Evolutionary conservation across 2,113 vertebrate genomes (phyloP).

Genomic region (Oryctolagus cuniculus): mOryCun1.1 NC_091435.1:103375001-103375500

Average conservation of each 20-base stretch:
- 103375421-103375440: conserved; percentile 61
- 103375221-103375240: neutral
- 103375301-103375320: conserved; percentile 33
- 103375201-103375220: neutral
- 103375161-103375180: neutral
- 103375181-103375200: neutral
- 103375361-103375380: conserved; percentile 55
- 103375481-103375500: conserved; percentile 55
- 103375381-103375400: neutral
- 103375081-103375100: fast-evolving
- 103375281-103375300: neutral
- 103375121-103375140: neutral
- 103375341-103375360: neutral
- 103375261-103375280: neutral
- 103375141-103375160: neutral
- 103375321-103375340: conserved; percentile 13
- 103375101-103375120: neutral
- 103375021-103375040: neutral
- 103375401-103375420: conserved; percentile 6
- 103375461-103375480: neutral
- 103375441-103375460: neutral
- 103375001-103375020: neutral
- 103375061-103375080: neutral
- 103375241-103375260: neutral
- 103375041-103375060: neutral